Evolutionary conservation across 2,888 invertebrate genomes (phyloP), one percentile per base, ranked within the genome.

Genomic region (Oscheius sp.): DNA sequence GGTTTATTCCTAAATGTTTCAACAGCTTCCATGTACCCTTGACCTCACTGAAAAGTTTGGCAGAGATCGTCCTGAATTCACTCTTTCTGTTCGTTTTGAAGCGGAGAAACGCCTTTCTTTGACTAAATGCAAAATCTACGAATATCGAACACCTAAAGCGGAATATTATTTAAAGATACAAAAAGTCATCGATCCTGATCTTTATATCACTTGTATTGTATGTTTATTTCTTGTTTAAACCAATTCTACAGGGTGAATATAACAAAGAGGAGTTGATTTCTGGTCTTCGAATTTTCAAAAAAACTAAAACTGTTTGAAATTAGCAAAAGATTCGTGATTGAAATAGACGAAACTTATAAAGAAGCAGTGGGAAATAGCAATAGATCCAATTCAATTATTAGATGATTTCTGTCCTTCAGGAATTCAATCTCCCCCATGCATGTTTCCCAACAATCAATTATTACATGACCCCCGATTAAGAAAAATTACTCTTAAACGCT

Each of bases 401-500:
- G n/a, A 42, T 42, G 17, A 17, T 3, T 12, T 3, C 12, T 15
- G 52, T 27, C 15, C 52, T 52, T 15, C 15, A 52, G 29, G 29
- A 20, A 2, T n/a, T 3, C 25, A 52, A 27, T 8, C 10, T 27
- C 27, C n/a, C 27, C n/a, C 15, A 25, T 52, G 27, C 25, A 15
- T 12, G 23, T 15, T 8, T 29, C 8, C 25, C 15, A 10, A n/a
- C 10, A n/a, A 34, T 3, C 17, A 33, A 15, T 23, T 57, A 37
- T 57, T 57, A 15, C 33, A 57, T 57, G 31, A 29, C 57, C 10
- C n/a, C 17, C n/a, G 57, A 57, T n/a, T 37, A 57, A 27, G 37
- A 39, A 27, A 15, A 57, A 12, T 3, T 37, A 15, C 10, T 57
- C 1, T 12, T 57, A 37, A 23, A 31, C 8, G 4, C 34, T 2